These are phyloP conservation scores for Crax fasciolata DNA, from an alignment of 2,797 vertebrate species.

Conservation along the genomic window DNA sequence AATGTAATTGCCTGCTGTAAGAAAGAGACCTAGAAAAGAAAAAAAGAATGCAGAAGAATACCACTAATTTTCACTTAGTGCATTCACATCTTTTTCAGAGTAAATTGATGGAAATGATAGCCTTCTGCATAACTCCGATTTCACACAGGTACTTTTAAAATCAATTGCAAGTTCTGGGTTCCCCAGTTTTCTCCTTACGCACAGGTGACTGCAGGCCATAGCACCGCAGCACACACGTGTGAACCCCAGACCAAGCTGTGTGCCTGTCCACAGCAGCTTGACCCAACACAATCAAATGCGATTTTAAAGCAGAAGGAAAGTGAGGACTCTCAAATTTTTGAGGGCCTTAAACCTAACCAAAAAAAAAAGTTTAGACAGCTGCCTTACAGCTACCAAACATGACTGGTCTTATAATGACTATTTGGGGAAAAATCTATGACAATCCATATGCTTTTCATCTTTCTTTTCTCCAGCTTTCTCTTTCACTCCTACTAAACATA, in stretches of 20 bases:
- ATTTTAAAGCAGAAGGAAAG: background rate
- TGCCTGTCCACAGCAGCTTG: background rate
- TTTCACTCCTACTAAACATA: background rate
- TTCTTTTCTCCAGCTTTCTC: background rate
- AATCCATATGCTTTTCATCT: background rate
- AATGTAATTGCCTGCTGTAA: slow-evolving; percentile 3
- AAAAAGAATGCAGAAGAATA: background rate
- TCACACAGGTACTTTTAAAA: background rate
- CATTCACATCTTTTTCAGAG: background rate
- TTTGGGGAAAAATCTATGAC: background rate
- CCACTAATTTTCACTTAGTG: background rate
- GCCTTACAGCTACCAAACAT: background rate
- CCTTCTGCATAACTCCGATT: background rate
- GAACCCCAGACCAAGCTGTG: background rate
- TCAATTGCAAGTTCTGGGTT: background rate
- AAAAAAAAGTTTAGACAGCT: background rate
- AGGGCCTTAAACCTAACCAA: background rate
- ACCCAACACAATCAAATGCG: background rate
- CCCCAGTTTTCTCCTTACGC: background rate
- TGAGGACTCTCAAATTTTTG: background rate
- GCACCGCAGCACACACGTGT: background rate
- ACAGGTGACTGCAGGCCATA: background rate
- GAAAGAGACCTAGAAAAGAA: background rate
- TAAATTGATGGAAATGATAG: background rate
- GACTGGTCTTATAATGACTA: background rate